Conservation (phyloP, 2,113 vertebrate species). For the Steatornis caripensis region DNA sequence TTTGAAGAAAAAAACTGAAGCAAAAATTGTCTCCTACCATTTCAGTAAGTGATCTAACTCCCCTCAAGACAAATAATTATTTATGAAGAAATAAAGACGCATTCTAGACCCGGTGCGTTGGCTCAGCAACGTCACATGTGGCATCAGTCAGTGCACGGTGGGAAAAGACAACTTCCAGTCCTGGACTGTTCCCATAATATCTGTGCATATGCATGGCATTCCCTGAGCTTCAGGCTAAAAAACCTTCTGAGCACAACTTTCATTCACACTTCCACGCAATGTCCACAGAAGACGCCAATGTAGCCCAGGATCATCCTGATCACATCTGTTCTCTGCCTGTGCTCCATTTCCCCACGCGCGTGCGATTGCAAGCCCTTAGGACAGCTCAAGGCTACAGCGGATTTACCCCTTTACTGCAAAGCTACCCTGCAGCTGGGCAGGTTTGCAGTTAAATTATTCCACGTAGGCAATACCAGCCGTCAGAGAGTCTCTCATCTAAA, state of each 20-base stretch:
- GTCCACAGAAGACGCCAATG: background rate
- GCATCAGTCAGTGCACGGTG: background rate
- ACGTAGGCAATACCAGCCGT: background rate
- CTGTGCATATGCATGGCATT: background rate
- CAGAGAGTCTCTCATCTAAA: background rate
- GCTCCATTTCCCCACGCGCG: background rate
- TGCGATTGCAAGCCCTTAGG: rapidly evolving
- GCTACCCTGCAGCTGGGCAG: background rate
- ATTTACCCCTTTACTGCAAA: background rate
- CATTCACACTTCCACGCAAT: background rate
- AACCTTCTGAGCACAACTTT: background rate
- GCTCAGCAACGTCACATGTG: background rate
- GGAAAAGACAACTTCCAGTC: background rate
- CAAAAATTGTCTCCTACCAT: background rate
- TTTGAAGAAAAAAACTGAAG: background rate
- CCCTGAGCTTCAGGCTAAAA: background rate
- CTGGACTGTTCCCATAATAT: background rate
- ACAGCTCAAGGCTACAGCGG: background rate
- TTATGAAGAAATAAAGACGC: background rate
- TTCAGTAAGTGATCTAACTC: background rate
- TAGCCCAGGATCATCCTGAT: background rate
- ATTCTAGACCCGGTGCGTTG: rapidly evolving
- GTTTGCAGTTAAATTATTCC: background rate
- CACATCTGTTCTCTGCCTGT: background rate
- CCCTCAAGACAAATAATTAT: background rate